phyloP scores from a whole-genome alignment of 2,888 invertebrate genomes.

The Meta bourneti region DNA sequence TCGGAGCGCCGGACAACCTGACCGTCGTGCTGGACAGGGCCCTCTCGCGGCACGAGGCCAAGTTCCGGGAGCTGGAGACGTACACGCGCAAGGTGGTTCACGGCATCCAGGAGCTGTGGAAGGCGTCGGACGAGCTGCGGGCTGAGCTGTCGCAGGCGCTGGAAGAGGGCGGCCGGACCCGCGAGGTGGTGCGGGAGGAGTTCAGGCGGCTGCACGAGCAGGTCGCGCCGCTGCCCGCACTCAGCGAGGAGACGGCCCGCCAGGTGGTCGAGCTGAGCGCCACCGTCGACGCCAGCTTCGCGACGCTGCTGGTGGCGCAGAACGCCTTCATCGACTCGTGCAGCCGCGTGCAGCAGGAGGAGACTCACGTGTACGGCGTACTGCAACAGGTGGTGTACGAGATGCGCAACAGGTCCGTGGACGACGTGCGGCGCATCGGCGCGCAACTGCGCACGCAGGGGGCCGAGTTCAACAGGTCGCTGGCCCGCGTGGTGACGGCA shows the following conservation, averaged over 20 bases:
- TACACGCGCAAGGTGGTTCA: slow-evolving; percentile 83
- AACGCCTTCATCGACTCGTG: slow-evolving; percentile 86
- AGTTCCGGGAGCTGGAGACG: slow-evolving; percentile 77
- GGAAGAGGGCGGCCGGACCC: slow-evolving; percentile 83
- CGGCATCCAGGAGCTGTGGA: slow-evolving; percentile 85
- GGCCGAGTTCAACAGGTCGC: slow-evolving; percentile 47
- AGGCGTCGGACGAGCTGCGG: slow-evolving; percentile 82
- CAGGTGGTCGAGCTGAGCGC: slow-evolving; percentile 76
- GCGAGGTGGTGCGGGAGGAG: slow-evolving; percentile 83
- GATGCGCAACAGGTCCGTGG: slow-evolving; percentile 84
- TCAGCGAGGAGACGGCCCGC: slow-evolving; percentile 75
- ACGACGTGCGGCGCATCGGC: slow-evolving; percentile 58
- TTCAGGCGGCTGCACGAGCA: slow-evolving; percentile 78
- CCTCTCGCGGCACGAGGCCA: slow-evolving; percentile 66
- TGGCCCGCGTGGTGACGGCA: slow-evolving; percentile 58
- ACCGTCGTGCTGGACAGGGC: slow-evolving; percentile 65
- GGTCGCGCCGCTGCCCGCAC: slow-evolving; percentile 74
- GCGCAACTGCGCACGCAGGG: slow-evolving; percentile 54
- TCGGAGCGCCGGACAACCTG: slow-evolving; percentile 59
- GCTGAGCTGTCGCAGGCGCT: slow-evolving; percentile 83
- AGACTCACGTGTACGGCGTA: slow-evolving; percentile 85
- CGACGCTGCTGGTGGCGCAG: slow-evolving; percentile 84
- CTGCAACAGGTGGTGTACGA: slow-evolving; percentile 85
- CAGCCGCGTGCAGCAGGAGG: slow-evolving; percentile 85
- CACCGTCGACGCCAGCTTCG: slow-evolving; percentile 78